Evolutionary conservation across 23 tunicate species (phyloP).

Genomic region (Aplidium turbinatum): DNA sequence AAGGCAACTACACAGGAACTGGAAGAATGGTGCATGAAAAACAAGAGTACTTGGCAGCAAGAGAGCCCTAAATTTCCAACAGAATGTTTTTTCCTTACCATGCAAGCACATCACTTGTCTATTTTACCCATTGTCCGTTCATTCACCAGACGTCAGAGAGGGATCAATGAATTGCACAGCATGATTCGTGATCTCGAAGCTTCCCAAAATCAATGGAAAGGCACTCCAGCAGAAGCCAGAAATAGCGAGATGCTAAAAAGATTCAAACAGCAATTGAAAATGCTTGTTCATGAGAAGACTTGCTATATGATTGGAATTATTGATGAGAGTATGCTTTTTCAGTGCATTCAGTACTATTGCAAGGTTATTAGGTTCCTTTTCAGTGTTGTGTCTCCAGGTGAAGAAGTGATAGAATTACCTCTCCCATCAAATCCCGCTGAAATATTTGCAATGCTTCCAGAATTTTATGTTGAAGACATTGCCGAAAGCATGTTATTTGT

Average conservation of each 20-base stretch:
- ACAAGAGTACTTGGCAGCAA: slow-evolving; percentile 19
- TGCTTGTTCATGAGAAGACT: slow-evolving; percentile 29
- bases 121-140: slow-evolving; percentile 54
- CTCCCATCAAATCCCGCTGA: slow-evolving; percentile 54
- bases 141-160: slow-evolving; percentile 40
- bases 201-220: slow-evolving; percentile 54
- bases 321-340: slow-evolving; percentile 54
- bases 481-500: slow-evolving; percentile 72
- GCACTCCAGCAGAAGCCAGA: slow-evolving; percentile 61
- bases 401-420: slow-evolving; percentile 41
- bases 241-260: slow-evolving; percentile 54
- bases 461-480: slow-evolving; percentile 86
- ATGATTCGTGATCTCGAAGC: slow-evolving; percentile 50
- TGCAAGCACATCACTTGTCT: slow-evolving; percentile 81
- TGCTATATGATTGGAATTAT: slow-evolving; percentile 56
- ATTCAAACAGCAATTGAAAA: slow-evolving; percentile 58
- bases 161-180: slow-evolving; percentile 44
- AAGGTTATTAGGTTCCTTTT: slow-evolving; percentile 46
- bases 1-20: slow-evolving; percentile 44
- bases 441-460: slow-evolving; percentile 60
- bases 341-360: slow-evolving; percentile 44
- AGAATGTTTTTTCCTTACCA: slow-evolving; percentile 79
- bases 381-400: slow-evolving; percentile 34
- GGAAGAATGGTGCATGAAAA: slow-evolving; percentile 29
- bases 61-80: slow-evolving; percentile 59